phyloP scores from a whole-genome alignment of 2,888 invertebrate species.

The Amphipyra berbera region DNA sequence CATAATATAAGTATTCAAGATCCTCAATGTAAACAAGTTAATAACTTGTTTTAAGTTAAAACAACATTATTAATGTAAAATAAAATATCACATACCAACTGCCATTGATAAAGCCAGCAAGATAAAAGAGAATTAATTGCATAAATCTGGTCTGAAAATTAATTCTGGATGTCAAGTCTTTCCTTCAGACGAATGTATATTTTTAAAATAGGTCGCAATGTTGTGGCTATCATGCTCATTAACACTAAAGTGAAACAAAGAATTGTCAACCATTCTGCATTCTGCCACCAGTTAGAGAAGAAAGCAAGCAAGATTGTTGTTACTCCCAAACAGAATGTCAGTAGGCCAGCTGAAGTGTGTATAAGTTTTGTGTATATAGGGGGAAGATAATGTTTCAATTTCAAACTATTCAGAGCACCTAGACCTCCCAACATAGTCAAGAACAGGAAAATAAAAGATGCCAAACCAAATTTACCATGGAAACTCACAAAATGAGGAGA shows the following conservation, averaged over 20 bases:
- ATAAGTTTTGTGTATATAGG: slow-evolving; percentile 85
- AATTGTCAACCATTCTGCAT: slow-evolving; percentile 79
- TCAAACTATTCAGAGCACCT: slow-evolving; percentile 82
- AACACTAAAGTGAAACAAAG: slow-evolving; percentile 75
- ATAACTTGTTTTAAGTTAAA: slow-evolving; percentile 1
- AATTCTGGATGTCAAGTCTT: slow-evolving; percentile 79
- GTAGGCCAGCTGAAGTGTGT: slow-evolving; percentile 81
- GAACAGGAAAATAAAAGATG: slow-evolving; percentile 80
- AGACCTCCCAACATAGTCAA: slow-evolving; percentile 83
- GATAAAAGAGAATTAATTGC: too few species aligned
- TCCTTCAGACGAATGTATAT: slow-evolving; percentile 85
- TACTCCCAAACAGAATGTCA: slow-evolving; percentile 81
- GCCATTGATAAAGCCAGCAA: neutral
- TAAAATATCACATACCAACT: slow-evolving; percentile 46
- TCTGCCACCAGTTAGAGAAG: slow-evolving; percentile 82
- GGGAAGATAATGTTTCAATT: slow-evolving; percentile 82
- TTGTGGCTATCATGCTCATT: slow-evolving; percentile 78
- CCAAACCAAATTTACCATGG: slow-evolving; percentile 84
- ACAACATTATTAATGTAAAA: slow-evolving; percentile 21
- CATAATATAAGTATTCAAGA: slow-evolving; percentile 2
- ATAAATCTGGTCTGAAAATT: slow-evolving; percentile 22
- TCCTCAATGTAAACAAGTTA: slow-evolving; percentile 5
- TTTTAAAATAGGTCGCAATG: slow-evolving; percentile 82
- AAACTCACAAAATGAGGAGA: slow-evolving; percentile 79
- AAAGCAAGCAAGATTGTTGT: slow-evolving; percentile 80